These are phyloP conservation scores for Maniola jurtina DNA, from an alignment of 1,140 invertebrate species.

Conservation along the genomic window DNA sequence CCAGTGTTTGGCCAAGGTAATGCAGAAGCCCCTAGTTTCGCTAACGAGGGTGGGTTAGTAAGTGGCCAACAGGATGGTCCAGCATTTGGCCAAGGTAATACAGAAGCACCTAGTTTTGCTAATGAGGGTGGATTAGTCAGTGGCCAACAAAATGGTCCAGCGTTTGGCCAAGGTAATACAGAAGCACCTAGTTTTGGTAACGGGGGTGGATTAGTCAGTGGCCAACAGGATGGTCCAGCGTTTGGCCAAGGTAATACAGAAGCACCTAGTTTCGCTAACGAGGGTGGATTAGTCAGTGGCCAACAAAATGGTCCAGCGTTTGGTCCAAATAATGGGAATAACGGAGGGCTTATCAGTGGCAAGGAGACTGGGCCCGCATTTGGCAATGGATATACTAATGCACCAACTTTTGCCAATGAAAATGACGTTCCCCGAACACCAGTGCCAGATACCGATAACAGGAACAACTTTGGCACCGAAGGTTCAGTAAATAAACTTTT, in stretches of 20 bases:
- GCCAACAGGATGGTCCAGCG: not conserved
- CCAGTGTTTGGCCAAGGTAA: not conserved
- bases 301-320: not conserved
- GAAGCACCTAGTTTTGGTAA: too few species aligned
- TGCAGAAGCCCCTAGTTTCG: too few species aligned
- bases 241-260: too few species aligned
- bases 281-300: too few species aligned
- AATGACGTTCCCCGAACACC: slow-evolving; percentile 43
- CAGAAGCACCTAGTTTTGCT: not conserved
- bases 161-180: too few species aligned
- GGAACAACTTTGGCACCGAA: slow-evolving; percentile 45
- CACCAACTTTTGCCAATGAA: not conserved
- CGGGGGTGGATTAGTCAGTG: not conserved
- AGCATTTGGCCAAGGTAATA: not conserved
- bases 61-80: not conserved
- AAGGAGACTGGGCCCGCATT: too few species aligned
- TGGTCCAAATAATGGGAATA: not conserved
- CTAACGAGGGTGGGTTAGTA: too few species aligned
- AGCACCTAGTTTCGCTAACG: too few species aligned
- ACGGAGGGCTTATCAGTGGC: too few species aligned
- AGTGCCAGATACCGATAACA: slow-evolving; percentile 38
- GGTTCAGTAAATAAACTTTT: slow-evolving; percentile 55
- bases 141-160: too few species aligned
- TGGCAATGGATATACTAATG: not conserved
- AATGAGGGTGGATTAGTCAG: too few species aligned